Base-by-base conservation (phyloP, 2,888 invertebrate species). In the Melinaea marsaeus region DNA sequence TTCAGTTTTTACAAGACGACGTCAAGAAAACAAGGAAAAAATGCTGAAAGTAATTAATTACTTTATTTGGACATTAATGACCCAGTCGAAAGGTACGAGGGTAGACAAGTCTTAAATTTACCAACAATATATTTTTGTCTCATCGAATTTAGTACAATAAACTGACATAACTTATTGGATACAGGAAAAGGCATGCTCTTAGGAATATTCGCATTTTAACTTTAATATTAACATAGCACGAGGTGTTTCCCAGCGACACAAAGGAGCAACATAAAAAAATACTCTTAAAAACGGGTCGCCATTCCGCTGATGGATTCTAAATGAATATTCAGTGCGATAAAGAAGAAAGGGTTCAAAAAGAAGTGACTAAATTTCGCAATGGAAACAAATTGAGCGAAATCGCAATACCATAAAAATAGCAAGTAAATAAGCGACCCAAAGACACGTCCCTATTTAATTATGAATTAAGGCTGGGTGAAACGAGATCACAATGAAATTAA, bases 1-100 rank as follows among this genome's bases (percentile, higher is more conserved):
- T 77, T 77, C 77, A 77, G 86, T 87, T 88, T 89, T 88, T 88
- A 85, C 85, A 80, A 78, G 77, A 76, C 77, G 73, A 76, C 83
- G 84, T 83, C 83, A 83, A 77, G 82, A 83, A 85, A 88, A 86
- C 82, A 79, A 84, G 84, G 79, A 85, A 88, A 84, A 86, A 86
- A 83, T 80, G 75, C 74, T 78, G 75, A 85, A 83, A 84, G 82
- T 86, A 88, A 89, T 88, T 88, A 90, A 90, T 90, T 89, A 87
- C 88, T 86, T 88, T 86, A 88, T 90, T 89, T 86, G 84, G 88
- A 89, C 88, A 89, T 89, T 89, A 89, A 89, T 86, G 89, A 86
- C 84, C 81, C 76, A 79, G 81, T 83, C 85, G 83, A 83, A 81
- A 80, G 76, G 81, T 78, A 85, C 80, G 84, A 84, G 83, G 86